A percentile compares a stretch with the other conserved stretches of the same genome.
These are phyloP conservation scores for Leptopilina syphax DNA, from an alignment of 2,888 invertebrate genomes.

Conservation along the genomic window DNA sequence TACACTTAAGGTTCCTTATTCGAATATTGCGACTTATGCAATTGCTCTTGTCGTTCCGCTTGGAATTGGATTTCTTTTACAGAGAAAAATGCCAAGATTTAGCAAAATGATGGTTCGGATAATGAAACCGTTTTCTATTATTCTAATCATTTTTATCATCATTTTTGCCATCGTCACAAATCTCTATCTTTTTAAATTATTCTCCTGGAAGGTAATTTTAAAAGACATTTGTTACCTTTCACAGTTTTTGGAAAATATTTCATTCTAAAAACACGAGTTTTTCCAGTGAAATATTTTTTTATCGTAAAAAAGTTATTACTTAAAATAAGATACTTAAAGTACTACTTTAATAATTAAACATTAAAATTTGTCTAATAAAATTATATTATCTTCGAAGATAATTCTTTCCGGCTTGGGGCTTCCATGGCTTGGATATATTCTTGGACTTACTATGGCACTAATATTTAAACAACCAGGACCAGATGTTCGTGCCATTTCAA, in stretches of 20 bases:
- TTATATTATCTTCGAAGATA: constrained; percentile 79
- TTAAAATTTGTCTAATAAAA: not conserved
- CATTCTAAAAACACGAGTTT: no score
- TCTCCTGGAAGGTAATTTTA: constrained; percentile 88
- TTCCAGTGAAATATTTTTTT: no score
- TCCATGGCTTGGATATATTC: constrained; percentile 88
- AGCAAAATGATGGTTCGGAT: constrained; percentile 86
- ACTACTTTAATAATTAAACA: no score
- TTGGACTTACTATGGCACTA: constrained; percentile 83
- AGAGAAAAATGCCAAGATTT: constrained; percentile 83
- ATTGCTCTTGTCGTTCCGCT: constrained; percentile 88
- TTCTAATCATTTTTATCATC: constrained; percentile 89
- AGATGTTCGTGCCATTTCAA: constrained; percentile 91
- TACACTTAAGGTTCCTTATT: constrained; percentile 87
- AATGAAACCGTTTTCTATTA: constrained; percentile 89
- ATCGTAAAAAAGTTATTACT: no score
- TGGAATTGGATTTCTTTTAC: constrained; percentile 83
- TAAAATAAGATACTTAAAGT: no score
- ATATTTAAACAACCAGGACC: constrained; percentile 81
- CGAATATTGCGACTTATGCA: constrained; percentile 86
- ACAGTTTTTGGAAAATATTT: no score
- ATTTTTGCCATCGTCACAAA: constrained; percentile 93
- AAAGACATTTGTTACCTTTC: not conserved
- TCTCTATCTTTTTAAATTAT: constrained; percentile 90
- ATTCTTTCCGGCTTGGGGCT: constrained; percentile 87